phyloP scores from a whole-genome alignment of 2,888 invertebrate genomes.

The Sphinx pinastri region DNA sequence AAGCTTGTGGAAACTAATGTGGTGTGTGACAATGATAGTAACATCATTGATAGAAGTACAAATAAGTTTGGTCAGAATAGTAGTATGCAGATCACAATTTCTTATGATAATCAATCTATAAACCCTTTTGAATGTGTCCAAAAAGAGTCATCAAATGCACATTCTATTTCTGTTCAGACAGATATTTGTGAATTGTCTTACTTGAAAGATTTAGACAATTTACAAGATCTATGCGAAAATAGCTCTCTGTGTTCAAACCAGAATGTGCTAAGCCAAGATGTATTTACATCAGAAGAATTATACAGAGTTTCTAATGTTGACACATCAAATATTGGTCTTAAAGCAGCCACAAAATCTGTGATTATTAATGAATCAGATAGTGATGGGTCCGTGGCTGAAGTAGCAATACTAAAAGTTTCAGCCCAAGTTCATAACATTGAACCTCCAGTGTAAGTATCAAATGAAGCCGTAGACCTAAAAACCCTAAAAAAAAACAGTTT shows the following conservation, averaged over 20 bases:
- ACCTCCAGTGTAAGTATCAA: constrained; percentile 56
- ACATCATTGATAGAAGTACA: constrained; percentile 7
- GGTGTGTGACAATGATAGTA: constrained; percentile 40
- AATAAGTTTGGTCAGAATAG: not conserved
- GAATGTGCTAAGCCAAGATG: constrained; percentile 42
- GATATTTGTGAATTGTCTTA: constrained; percentile 39
- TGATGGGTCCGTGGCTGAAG: constrained; percentile 46
- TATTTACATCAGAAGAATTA: constrained; percentile 40
- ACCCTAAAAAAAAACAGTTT: too few species aligned
- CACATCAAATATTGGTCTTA: constrained; percentile 19
- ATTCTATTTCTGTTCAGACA: constrained; percentile 58
- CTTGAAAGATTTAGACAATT: constrained; percentile 1
- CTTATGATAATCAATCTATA: not conserved
- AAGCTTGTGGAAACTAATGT: constrained; percentile 52
- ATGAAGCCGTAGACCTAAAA: not conserved
- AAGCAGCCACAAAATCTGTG: constrained; percentile 37
- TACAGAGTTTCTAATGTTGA: constrained; percentile 26
- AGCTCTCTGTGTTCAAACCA: constrained; percentile 5
- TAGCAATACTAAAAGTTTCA: constrained; percentile 53
- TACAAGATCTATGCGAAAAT: not conserved
- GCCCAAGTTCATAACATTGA: constrained; percentile 64
- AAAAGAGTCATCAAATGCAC: not conserved
- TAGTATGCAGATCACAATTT: not conserved
- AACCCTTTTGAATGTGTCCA: not conserved
- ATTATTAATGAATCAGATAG: constrained; percentile 68